Evolutionary conservation across 2,113 vertebrate species (phyloP).

Genomic region (Pristiophorus japonicus): DNA sequence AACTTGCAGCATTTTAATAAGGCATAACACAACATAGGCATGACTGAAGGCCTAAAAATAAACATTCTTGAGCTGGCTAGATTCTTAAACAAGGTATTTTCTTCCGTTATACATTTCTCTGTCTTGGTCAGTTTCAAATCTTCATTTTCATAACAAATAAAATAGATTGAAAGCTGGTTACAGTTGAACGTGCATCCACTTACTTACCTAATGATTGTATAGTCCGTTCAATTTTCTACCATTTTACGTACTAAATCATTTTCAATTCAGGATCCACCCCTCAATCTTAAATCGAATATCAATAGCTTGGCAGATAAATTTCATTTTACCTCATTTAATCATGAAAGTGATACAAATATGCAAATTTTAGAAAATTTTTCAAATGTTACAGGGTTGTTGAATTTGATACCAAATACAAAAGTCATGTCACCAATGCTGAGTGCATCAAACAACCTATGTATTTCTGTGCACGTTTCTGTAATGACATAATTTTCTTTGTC

Average conservation of each 20-base stretch:
- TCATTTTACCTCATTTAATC: background rate
- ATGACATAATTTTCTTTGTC: constrained; percentile 29
- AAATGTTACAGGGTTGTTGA: background rate
- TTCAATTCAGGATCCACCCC: background rate
- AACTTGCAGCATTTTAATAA: constrained; percentile 29
- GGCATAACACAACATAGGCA: background rate
- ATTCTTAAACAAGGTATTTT: background rate
- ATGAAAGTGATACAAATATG: background rate
- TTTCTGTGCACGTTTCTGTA: background rate
- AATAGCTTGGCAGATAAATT: background rate
- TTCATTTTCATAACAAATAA: background rate
- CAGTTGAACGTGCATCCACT: too few relatives aligned
- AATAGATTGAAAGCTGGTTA: background rate
- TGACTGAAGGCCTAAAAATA: constrained; percentile 24
- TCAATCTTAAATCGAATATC: background rate
- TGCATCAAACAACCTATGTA: background rate
- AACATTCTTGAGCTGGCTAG: constrained; percentile 8
- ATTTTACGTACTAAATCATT: background rate
- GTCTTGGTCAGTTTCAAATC: background rate
- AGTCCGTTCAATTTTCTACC: background rate
- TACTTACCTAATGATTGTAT: background rate
- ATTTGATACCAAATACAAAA: background rate
- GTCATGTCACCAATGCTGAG: background rate
- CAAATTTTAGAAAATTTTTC: background rate
- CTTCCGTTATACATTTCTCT: background rate